phyloP scores from a whole-genome alignment of 2,888 invertebrate species.

The Thera obeliscata region DNA sequence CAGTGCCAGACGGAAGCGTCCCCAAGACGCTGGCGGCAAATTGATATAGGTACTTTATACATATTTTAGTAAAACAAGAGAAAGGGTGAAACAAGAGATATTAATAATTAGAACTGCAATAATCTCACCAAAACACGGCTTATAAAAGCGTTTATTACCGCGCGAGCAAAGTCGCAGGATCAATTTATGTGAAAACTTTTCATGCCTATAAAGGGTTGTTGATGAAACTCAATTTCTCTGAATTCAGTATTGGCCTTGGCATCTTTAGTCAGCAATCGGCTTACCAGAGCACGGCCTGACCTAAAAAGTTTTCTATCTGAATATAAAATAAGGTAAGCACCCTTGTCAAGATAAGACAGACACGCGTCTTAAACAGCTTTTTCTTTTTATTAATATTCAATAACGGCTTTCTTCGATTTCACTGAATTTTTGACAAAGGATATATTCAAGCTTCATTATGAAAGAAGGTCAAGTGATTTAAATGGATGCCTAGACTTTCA shows the following conservation, averaged over 20 bases:
- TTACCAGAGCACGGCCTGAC: slow-evolving; percentile 30
- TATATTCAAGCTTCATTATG: slow-evolving; percentile 9
- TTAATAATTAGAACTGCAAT: too few species aligned
- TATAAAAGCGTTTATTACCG: too few species aligned
- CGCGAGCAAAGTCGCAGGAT: too few species aligned
- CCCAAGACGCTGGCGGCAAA: too few species aligned
- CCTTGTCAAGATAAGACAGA: slow-evolving; percentile 67
- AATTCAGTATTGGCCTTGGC: slow-evolving; percentile 4
- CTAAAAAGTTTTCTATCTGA: slow-evolving; percentile 47
- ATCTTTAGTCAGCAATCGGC: slow-evolving; percentile 11
- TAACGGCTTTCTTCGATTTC: slow-evolving; percentile 23
- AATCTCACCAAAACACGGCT: too few species aligned
- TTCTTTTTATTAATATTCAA: slow-evolving; percentile 36
- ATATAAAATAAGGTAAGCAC: slow-evolving; percentile 65
- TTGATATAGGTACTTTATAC: too few species aligned
- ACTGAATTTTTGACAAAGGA: not conserved
- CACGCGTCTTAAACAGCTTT: slow-evolving; percentile 50
- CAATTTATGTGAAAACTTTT: not conserved
- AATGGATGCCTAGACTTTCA: too few species aligned
- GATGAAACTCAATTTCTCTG: not conserved
- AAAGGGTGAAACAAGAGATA: too few species aligned
- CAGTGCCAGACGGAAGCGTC: too few species aligned
- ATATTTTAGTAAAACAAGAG: too few species aligned
- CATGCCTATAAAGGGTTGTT: not conserved
- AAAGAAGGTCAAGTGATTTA: not conserved